Evolutionary conservation across 2,888 invertebrate species (phyloP).

Genomic region (Melieria omissa): DNA sequence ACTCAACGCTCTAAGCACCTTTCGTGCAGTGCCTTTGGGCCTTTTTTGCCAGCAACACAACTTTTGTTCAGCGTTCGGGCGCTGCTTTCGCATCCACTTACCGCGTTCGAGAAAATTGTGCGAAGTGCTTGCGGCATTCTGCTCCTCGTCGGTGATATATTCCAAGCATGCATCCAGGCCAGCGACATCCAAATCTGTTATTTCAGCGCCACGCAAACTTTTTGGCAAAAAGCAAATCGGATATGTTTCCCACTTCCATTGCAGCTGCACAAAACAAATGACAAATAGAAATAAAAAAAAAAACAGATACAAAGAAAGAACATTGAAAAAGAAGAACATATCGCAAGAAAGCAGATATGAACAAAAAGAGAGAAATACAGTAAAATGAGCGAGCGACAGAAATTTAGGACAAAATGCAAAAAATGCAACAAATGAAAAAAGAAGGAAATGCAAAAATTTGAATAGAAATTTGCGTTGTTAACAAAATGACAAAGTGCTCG

Average conservation of each 20-base stretch:
- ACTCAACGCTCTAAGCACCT: too few species aligned
- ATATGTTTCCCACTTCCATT: constrained; percentile 67
- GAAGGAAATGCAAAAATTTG: neutral
- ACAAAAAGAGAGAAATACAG: neutral
- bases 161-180: constrained; percentile 65
- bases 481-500: too few species aligned
- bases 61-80: too few species aligned
- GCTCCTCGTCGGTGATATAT: constrained; percentile 68
- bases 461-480: too few species aligned
- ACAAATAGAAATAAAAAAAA: neutral
- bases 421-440: neutral
- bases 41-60: too few species aligned
- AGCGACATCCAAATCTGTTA: constrained; percentile 64
- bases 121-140: constrained; percentile 68
- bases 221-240: constrained; percentile 67
- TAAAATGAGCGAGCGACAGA: neutral
- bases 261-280: constrained; percentile 50
- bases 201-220: constrained; percentile 65
- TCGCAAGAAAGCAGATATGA: neutral
- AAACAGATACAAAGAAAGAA: neutral
- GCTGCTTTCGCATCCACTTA: constrained; percentile 42
- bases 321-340: neutral
- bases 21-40: too few species aligned
- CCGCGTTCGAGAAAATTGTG: constrained; percentile 70
- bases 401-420: too few species aligned